Conservation (phyloP, 2,888 invertebrate species). For the Drosophila rubida region DNA sequence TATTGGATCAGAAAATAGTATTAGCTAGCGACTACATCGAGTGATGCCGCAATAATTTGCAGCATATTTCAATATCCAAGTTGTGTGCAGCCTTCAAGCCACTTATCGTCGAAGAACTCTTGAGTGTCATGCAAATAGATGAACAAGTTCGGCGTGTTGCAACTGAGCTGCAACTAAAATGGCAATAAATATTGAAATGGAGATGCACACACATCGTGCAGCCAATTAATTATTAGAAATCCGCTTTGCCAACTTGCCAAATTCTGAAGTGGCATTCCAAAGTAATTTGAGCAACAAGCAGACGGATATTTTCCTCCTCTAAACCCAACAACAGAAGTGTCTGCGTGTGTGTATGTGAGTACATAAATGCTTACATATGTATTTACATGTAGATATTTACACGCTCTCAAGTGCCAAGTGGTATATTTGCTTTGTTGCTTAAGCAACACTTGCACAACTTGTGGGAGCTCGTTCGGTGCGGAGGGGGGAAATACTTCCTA, state of each 20-base stretch:
- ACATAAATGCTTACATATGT: conserved; percentile 5
- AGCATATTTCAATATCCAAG: neutral
- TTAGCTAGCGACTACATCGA: neutral
- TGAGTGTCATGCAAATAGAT: conserved; percentile 38
- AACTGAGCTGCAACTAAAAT: conserved; percentile 48
- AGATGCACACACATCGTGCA: conserved; percentile 39
- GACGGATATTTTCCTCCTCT: conserved; percentile 8
- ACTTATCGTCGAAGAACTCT: conserved; percentile 25
- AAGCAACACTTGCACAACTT: conserved; percentile 65
- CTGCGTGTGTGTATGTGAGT: conserved; percentile 10
- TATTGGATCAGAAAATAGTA: neutral
- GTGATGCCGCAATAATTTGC: no score
- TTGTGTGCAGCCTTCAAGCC: conserved; percentile 4
- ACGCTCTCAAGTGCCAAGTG: conserved; percentile 56
- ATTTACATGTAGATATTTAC: conserved; percentile 18
- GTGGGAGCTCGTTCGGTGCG: no score
- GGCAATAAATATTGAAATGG: conserved; percentile 61
- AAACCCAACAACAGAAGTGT: conserved; percentile 49
- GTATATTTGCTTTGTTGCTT: conserved; percentile 69
- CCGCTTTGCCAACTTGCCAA: conserved; percentile 49
- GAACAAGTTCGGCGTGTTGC: no score
- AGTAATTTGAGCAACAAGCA: conserved; percentile 53
- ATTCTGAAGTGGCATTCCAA: conserved; percentile 55
- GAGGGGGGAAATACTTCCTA: conserved; percentile 3
- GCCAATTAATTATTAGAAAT: conserved; percentile 79